These are phyloP conservation scores for Drosophila mayaguana DNA, from an alignment of 2,888 invertebrate genomes.

Conservation along the genomic window DNA sequence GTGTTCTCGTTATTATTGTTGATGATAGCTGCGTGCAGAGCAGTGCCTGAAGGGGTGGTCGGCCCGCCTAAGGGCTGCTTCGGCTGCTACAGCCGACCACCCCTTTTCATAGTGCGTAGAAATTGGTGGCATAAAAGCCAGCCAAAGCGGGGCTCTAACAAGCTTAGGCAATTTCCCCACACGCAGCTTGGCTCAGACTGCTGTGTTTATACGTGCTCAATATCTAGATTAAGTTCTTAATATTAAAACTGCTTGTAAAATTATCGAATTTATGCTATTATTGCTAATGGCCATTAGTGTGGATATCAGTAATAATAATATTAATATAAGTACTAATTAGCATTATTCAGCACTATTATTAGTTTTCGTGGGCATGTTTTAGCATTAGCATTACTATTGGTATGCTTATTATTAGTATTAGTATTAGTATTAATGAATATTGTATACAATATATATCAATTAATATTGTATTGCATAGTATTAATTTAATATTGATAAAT, in stretches of 20 bases:
- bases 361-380: background rate
- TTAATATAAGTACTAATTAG: background rate
- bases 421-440: too few relatives aligned
- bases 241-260: constrained; percentile 1
- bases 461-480: too few relatives aligned
- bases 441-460: too few relatives aligned
- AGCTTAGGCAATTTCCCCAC: constrained; percentile 19
- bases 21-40: constrained; percentile 62
- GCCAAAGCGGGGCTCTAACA: constrained; percentile 35
- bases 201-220: constrained; percentile 49
- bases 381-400: background rate
- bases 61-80: constrained; percentile 15
- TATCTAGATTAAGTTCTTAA: constrained; percentile 8
- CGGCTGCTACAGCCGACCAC: constrained; percentile 19
- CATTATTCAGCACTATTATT: background rate
- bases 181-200: constrained; percentile 17
- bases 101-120: constrained; percentile 41
- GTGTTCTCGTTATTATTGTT: constrained; percentile 50
- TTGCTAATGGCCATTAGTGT: background rate
- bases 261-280: background rate
- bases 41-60: constrained; percentile 43
- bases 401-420: too few relatives aligned
- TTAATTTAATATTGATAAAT: too few relatives aligned
- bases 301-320: background rate
- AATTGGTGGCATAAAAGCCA: constrained; percentile 47